Evolutionary conservation across 1,140 invertebrate species (phyloP), one percentile per base, ranked within the genome.

Genomic region (Bilobella aurantiaca): DNA sequence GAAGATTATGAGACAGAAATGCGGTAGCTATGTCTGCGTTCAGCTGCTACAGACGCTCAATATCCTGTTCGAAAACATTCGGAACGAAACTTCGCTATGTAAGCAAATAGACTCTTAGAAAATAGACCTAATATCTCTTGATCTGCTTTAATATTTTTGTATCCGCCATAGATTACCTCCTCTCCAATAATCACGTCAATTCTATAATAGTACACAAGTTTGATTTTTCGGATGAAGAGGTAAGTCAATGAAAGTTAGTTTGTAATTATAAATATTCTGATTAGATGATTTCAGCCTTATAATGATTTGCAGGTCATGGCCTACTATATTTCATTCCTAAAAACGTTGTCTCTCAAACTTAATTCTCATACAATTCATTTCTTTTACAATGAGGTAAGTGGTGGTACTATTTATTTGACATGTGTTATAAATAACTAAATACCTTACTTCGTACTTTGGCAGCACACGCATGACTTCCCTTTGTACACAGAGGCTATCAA

Each of bases 121-220:
- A 8, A 64, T 31, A 23, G 14, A 59, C 5, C 23, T 12, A 47
- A 23, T 1, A 66, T 31, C 61, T 62, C 58, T 61, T 58, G 56
- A 57, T 49, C 37, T 62, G 25, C 57, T 25, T 60, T 42, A 29
- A 65, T 61, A 65, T 65, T 47, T 74, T 64, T 70, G 63, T 88
- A 88, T 68, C 81, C n/a, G n/a, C n/a, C n/a, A n/a, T n/a, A 98
- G 95, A 99, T 88, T 99, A 98, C 81, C 81, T 99, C 63, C 81
- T 99, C 21, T 98, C 95, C 74, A 99, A 99, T 79, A 99, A 99
- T 80, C 95, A 99, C 82, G 94, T 99, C 23, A 99, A 99, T 79
- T 94, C 91, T 34, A 99, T 99, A 75, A 99, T 99, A 76, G 91
- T 96, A 42, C 96, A 99, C 79, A 97, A 97, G 80, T 99, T 99